A percentile compares a stretch with the other conserved stretches of the same genome.
Evolutionary conservation across 2,888 invertebrate genomes (phyloP).

Genomic region (Drosophila monieri): DNA sequence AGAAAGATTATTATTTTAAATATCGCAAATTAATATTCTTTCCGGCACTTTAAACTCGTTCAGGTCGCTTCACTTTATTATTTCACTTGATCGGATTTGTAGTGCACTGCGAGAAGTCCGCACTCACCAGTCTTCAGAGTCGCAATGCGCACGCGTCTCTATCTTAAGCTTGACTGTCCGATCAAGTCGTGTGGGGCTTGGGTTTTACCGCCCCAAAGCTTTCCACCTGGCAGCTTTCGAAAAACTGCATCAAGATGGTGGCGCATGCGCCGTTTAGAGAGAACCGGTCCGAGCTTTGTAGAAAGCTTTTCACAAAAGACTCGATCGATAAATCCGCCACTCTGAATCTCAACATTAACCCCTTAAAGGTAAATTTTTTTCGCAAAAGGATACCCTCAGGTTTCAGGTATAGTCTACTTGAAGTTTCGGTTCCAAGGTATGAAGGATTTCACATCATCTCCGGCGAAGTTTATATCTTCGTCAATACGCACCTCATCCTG

Average conservation of each 20-base stretch:
- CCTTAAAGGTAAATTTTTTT: neutral
- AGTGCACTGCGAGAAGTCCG: conserved; percentile 34
- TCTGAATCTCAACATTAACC: neutral
- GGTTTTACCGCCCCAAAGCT: conserved; percentile 48
- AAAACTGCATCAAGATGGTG: conserved; percentile 40
- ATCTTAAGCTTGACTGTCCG: conserved; percentile 58
- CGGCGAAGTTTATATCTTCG: no score
- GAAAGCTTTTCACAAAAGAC: conserved; percentile 4
- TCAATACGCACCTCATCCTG: no score
- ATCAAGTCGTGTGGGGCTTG: conserved; percentile 11
- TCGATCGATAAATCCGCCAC: neutral
- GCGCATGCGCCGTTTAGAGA: conserved; percentile 61
- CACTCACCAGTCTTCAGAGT: conserved; percentile 49
- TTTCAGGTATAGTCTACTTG: no score
- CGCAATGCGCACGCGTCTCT: conserved; percentile 64
- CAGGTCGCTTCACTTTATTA: conserved; percentile 8
- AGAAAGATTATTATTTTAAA: conserved; percentile 41
- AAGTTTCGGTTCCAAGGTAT: no score
- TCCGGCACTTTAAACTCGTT: conserved; percentile 27
- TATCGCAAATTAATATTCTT: conserved; percentile 24
- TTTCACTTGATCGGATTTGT: conserved; percentile 18
- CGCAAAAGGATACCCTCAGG: neutral
- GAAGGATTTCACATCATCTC: no score
- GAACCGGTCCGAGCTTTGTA: conserved; percentile 59
- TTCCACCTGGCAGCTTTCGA: neutral